Evolutionary conservation across 2,797 vertebrate species (phyloP).

Genomic region (Falco rusticolus): DNA sequence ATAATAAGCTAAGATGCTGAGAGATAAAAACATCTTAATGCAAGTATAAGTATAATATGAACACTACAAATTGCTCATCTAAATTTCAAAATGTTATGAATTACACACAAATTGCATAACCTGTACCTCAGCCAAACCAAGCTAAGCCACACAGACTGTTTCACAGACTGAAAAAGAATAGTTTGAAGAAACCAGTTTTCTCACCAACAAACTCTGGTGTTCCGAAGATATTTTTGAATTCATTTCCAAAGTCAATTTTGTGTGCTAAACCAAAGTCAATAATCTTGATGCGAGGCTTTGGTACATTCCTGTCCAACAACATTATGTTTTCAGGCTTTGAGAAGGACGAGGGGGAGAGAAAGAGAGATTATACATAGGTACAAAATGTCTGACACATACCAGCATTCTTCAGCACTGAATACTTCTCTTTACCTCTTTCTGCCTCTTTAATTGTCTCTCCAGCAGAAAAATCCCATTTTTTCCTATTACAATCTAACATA

Average conservation of each 20-base stretch:
- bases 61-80: background rate
- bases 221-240: constrained; percentile 99
- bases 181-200: constrained; percentile 61
- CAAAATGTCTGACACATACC: background rate
- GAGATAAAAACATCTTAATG: background rate
- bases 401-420: background rate
- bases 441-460: background rate
- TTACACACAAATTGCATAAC: background rate
- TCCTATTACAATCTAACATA: background rate
- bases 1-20: background rate
- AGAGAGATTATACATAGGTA: background rate
- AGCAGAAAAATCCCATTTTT: background rate
- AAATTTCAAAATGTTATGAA: background rate
- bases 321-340: constrained; percentile 98
- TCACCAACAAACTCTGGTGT: constrained; percentile 98
- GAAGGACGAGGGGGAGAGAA: background rate
- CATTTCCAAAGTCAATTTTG: constrained; percentile 97
- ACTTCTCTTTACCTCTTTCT: background rate
- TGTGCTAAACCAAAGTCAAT: constrained; percentile 98
- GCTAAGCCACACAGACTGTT: background rate
- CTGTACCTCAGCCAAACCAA: background rate
- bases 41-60: background rate
- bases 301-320: constrained; percentile 91
- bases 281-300: constrained; percentile 97
- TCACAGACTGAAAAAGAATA: background rate